Evolutionary conservation across 2,113 vertebrate genomes (phyloP).

Genomic region (Nipponia nippon): DNA sequence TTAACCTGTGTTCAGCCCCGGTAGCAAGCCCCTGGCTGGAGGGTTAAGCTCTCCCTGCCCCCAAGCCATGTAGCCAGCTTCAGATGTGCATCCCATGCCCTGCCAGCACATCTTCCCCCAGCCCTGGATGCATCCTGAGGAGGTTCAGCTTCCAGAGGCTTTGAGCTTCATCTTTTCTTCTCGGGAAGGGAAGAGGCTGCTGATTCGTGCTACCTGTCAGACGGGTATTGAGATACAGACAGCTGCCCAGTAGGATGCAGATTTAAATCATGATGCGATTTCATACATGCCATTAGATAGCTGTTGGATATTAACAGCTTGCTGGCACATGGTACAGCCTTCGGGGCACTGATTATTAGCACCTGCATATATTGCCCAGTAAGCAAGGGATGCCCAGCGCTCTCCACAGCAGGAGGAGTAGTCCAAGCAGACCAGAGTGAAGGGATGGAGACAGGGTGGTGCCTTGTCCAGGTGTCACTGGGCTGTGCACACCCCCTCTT

Average conservation of each 20-base stretch:
- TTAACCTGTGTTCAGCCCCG: not conserved
- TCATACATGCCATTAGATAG: not conserved
- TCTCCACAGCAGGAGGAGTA: not conserved
- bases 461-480: accelerated
- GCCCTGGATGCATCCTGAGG: not conserved
- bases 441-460: not conserved
- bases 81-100: not conserved
- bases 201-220: not conserved
- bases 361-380: not conserved
- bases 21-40: not conserved
- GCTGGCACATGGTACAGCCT: not conserved
- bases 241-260: not conserved
- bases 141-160: not conserved
- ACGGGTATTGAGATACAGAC: not conserved
- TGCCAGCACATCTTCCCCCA: not conserved
- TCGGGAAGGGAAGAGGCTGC: not conserved
- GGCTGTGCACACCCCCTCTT: not conserved
- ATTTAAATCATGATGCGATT: not conserved
- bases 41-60: not conserved
- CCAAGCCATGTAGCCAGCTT: not conserved
- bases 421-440: not conserved
- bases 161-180: not conserved
- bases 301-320: not conserved
- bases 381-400: not conserved
- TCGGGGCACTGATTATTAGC: not conserved